phyloP scores from a whole-genome alignment of 2,113 vertebrate genomes.

The Pardalotus punctatus region DNA sequence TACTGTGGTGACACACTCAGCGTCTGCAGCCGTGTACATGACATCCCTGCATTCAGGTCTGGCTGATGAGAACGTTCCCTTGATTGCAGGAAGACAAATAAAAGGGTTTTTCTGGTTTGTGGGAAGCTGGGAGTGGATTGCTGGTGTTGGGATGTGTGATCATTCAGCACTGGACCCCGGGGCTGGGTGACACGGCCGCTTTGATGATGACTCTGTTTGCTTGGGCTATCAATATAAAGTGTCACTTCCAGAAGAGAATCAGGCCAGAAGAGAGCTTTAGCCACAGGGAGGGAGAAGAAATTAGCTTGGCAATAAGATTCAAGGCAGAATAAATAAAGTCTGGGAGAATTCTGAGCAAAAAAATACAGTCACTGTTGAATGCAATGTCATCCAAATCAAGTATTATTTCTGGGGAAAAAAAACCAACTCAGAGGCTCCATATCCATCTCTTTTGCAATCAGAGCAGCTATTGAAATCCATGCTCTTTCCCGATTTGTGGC shows the following conservation, averaged over 20 bases:
- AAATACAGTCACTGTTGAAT: not conserved
- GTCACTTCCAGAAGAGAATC: not conserved
- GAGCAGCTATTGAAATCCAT: slow-evolving; percentile 6
- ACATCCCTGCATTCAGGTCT: not conserved
- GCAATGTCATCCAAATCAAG: not conserved
- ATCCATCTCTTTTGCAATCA: not conserved
- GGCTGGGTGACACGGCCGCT: not conserved
- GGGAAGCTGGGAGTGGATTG: not conserved
- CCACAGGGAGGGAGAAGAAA: not conserved
- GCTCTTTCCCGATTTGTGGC: not conserved
- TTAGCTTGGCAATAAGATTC: not conserved
- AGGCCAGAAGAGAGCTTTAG: not conserved
- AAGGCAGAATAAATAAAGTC: slow-evolving; percentile 1
- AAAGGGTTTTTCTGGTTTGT: not conserved
- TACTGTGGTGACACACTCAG: not conserved
- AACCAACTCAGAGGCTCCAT: not conserved
- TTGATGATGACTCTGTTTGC: slow-evolving; percentile 5
- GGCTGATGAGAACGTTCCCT: accelerated
- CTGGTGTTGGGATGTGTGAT: not conserved
- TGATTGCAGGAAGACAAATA: not conserved
- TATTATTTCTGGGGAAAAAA: not conserved
- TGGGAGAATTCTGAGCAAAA: not conserved
- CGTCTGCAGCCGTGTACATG: accelerated
- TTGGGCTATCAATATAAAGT: slow-evolving; percentile 20
- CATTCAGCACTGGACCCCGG: not conserved